A percentile compares a stretch with the other conserved stretches of the same genome.
phyloP scores from a whole-genome alignment of 2,797 vertebrate genomes.

The Moxostoma hubbsi region DNA sequence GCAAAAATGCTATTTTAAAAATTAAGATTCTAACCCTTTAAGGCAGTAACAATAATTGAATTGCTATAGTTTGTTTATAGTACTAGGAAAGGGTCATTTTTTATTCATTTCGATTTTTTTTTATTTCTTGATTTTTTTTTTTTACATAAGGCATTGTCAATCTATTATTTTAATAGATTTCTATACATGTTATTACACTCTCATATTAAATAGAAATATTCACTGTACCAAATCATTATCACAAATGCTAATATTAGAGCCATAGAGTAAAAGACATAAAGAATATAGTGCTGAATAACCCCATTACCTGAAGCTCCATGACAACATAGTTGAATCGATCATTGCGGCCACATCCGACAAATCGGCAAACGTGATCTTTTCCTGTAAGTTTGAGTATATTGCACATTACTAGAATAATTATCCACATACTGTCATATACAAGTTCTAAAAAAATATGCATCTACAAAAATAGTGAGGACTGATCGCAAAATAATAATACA shows the following conservation, averaged over 20 bases:
- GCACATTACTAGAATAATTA: neutral
- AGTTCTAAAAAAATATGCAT: no score
- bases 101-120: no score
- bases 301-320: slow-evolving; percentile 96
- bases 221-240: neutral
- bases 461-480: no score
- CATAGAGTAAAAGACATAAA: neutral
- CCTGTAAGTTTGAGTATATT: slow-evolving; percentile 72
- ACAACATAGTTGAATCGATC: slow-evolving; percentile 99
- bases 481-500: no score
- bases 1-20: neutral
- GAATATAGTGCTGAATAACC: neutral
- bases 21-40: neutral
- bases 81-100: no score
- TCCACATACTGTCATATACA: neutral
- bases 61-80: neutral
- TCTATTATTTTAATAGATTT: neutral
- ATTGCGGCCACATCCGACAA: slow-evolving; percentile 96
- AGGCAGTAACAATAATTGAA: neutral
- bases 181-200: no score
- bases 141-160: neutral
- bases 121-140: no score
- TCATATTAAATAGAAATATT: neutral
- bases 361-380: slow-evolving; percentile 97
- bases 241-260: neutral